Percentiles rank a stretch among this genome's conserved stretches.
These are phyloP conservation scores for Scaptomyza graminum DNA, from an alignment of 1,140 invertebrate genomes.

Conservation along the genomic window DNA sequence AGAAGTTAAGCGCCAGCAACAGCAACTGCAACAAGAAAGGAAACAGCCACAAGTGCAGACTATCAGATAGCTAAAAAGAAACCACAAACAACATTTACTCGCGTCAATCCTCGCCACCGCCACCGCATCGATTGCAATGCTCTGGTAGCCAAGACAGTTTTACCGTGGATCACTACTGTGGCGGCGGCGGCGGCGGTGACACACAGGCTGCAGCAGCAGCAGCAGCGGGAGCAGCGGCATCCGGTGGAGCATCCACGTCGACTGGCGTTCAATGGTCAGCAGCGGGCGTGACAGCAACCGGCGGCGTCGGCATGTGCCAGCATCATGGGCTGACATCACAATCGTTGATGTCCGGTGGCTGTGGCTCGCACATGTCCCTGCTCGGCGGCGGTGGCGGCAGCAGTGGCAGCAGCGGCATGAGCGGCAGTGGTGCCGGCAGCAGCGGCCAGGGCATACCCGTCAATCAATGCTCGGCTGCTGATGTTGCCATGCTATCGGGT, in stretches of 20 bases:
- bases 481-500: constrained; percentile 56
- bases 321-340: constrained; percentile 80
- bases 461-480: constrained; percentile 52
- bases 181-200: constrained; percentile 72
- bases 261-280: constrained; percentile 69
- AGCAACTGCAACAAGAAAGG: constrained; percentile 18
- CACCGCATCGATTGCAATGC: constrained; percentile 84
- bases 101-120: constrained; percentile 83
- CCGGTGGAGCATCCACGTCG: constrained; percentile 37
- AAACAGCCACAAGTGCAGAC: constrained; percentile 31
- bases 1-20: constrained; percentile 36
- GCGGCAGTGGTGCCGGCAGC: constrained; percentile 74
- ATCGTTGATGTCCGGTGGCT: constrained; percentile 83
- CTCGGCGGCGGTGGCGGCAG: constrained; percentile 66
- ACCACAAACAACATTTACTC: constrained; percentile 81
- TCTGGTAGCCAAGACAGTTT: constrained; percentile 84
- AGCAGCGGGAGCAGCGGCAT: constrained; percentile 41
- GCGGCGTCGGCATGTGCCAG: constrained; percentile 72
- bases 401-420: constrained; percentile 65
- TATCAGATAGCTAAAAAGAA: constrained; percentile 59
- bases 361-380: constrained; percentile 81
- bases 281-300: constrained; percentile 64
- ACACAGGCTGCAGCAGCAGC: constrained; percentile 67
- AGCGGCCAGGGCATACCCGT: constrained; percentile 66
- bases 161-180: constrained; percentile 84